Evolutionary conservation across 2,888 invertebrate species (phyloP), one percentile per base, ranked within the genome.

Genomic region (Andrena bucephala): DNA sequence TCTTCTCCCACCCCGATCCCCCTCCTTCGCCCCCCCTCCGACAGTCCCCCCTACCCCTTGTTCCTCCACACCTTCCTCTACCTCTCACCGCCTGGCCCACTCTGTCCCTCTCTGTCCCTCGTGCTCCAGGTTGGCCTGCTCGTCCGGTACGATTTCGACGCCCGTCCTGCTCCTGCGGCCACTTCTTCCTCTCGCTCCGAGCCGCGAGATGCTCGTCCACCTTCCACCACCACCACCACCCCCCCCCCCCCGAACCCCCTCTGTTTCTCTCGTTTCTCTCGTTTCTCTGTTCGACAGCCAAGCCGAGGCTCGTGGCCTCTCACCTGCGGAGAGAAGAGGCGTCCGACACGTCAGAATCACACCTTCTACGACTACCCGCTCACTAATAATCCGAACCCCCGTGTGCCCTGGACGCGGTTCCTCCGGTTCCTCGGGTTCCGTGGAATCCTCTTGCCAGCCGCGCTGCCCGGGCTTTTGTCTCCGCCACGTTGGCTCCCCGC

Each of bases 271-370:
- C 29, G 59, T 33, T 29, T 66, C 63, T 27, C 48, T 42, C 29
- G 59, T 33, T 29, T 66, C 63, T 27, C 48, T 42, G 24, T 63
- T 70, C 68, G 54, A 66, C 67, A 29, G 69, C 68, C 68, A 42
- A 67, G 36, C 24, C 66, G 52, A 65, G 81, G 69, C 84, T 72
- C 85, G 85, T 86, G 85, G 83, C 87, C 86, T 85, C 87, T 89
- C 87, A 88, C 89, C 89, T 85, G 91, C 85, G 81, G 85, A 84
- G 85, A 84, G 88, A 86, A 88, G 87, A 86, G 87, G 87, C 86
- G 89, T 89, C 89, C 88, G 90, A 91, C 92, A 92, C 93, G 92
- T 93, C 92, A 90, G 91, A 93, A 93, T 93, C 93, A 92, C 93
- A 93, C 93, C 93, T 93, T 92, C 92, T 77, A 89, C 89, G 91